A percentile compares a stretch with the other conserved stretches of the same genome.
These are phyloP conservation scores for Hemiprocne comata DNA, from an alignment of 2,113 vertebrate genomes.

Conservation along the genomic window DNA sequence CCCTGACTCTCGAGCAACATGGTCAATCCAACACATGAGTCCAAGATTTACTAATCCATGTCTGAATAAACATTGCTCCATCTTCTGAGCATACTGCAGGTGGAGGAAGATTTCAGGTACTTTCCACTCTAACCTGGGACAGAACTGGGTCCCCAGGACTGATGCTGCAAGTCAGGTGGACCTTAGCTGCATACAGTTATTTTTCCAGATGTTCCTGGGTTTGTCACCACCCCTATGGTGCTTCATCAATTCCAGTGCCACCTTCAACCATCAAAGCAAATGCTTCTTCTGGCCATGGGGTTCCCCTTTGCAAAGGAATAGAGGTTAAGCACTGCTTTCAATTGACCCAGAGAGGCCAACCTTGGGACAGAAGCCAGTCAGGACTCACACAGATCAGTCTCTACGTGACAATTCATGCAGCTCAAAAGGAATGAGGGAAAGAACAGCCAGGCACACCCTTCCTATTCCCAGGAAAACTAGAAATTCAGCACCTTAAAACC, in stretches of 20 bases:
- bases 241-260: neutral
- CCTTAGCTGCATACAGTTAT: rapidly evolving
- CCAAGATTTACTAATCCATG: rapidly evolving
- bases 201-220: neutral
- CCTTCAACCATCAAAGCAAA: neutral
- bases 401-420: neutral
- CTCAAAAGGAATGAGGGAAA: rapidly evolving
- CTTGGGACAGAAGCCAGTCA: neutral
- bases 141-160: neutral
- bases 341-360: neutral
- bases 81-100: neutral
- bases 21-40: rapidly evolving
- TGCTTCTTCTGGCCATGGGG: neutral
- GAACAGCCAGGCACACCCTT: neutral
- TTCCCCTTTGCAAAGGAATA: neutral
- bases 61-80: neutral
- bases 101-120: neutral
- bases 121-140: rapidly evolving
- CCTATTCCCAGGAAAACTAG: neutral
- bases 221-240: neutral
- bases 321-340: neutral
- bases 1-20: rapidly evolving
- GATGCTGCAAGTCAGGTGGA: neutral
- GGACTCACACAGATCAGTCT: neutral
- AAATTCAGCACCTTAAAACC: neutral